Percentiles rank a stretch among this genome's conserved stretches.
Evolutionary conservation across 1,140 invertebrate species (phyloP).

Genomic region (Drosophila carrolli): DNA sequence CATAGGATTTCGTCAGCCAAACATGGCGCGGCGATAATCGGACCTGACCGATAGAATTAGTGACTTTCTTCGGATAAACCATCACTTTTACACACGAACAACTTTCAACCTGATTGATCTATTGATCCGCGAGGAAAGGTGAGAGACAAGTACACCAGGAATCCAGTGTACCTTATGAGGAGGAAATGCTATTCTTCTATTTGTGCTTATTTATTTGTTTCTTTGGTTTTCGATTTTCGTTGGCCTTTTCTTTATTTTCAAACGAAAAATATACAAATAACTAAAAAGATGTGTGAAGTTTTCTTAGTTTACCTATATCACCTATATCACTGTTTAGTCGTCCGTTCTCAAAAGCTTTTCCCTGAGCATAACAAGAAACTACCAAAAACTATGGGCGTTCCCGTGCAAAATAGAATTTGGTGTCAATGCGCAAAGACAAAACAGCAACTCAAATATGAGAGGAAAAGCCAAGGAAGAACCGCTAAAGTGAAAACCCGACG

Average conservation of each 20-base stretch:
- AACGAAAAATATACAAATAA: too few relatives aligned
- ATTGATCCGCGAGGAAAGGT: slow-evolving; percentile 19
- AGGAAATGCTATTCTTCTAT: neutral
- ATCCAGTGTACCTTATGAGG: neutral
- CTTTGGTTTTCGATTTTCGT: too few relatives aligned
- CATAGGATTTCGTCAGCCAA: slow-evolving; percentile 39
- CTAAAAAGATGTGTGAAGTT: neutral
- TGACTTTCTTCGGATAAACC: slow-evolving; percentile 54
- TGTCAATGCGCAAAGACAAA: slow-evolving; percentile 47
- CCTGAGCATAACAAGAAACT: neutral
- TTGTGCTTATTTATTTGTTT: too few relatives aligned
- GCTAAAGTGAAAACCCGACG: slow-evolving; percentile 58
- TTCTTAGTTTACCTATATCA: neutral
- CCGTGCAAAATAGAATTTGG: slow-evolving; percentile 48
- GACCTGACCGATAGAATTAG: slow-evolving; percentile 54
- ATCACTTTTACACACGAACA: slow-evolving; percentile 29
- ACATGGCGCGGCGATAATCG: slow-evolving; percentile 46
- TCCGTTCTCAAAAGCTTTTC: slow-evolving; percentile 10
- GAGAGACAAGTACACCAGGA: slow-evolving; percentile 13
- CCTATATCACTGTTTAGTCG: neutral
- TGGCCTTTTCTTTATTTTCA: too few relatives aligned
- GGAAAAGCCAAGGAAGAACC: slow-evolving; percentile 26
- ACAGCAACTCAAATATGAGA: slow-evolving; percentile 12
- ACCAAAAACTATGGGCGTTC: slow-evolving; percentile 39
- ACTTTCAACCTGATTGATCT: slow-evolving; percentile 36